Conservation (phyloP, 2,888 invertebrate species). For the Morinoia aosen region DNA sequence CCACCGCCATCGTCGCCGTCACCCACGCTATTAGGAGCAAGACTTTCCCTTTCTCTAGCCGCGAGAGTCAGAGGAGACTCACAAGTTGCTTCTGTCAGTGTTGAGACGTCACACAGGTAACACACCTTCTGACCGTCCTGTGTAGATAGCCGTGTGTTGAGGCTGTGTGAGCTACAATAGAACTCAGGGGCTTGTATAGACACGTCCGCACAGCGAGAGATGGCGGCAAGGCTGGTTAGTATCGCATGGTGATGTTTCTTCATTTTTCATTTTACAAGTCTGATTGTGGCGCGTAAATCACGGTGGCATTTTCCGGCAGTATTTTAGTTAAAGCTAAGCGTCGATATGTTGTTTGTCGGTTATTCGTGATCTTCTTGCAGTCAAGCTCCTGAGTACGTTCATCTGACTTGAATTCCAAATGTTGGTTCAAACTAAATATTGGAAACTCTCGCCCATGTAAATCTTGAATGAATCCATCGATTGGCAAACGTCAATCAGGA, state of each 20-base stretch:
- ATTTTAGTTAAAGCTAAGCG: no score
- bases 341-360: no score
- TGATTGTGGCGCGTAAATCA: no score
- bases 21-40: slow-evolving; percentile 5
- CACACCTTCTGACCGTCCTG: not conserved
- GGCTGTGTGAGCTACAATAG: not conserved
- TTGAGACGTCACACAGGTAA: not conserved
- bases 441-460: no score
- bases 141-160: not conserved
- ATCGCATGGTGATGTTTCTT: not conserved
- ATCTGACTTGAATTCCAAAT: no score
- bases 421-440: no score
- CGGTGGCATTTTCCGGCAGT: no score
- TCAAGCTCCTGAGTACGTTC: no score
- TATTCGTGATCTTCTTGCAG: no score
- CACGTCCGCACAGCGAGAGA: not conserved
- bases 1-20: slow-evolving; percentile 15
- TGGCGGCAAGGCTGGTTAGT: slow-evolving; percentile 48
- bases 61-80: not conserved
- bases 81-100: slow-evolving; percentile 34
- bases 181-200: not conserved
- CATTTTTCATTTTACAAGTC: not conserved
- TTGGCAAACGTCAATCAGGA: no score
- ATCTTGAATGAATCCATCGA: no score
- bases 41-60: slow-evolving; percentile 26